Conservation (phyloP, 1,140 invertebrate genomes). For the Zaprionus lachaisei region DNA sequence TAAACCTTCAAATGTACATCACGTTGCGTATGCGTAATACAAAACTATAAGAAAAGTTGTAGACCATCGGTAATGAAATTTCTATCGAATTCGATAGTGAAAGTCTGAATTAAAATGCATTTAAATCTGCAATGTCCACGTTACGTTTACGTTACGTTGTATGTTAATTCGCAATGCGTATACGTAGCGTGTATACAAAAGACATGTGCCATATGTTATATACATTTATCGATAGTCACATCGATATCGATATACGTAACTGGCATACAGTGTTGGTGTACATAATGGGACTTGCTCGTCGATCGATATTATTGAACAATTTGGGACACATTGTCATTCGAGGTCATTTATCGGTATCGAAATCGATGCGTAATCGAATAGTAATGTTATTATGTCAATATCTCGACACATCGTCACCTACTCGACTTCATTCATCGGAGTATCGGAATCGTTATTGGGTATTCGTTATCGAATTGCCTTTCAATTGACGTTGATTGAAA, state of each 20-base stretch:
- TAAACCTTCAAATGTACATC: too few relatives aligned
- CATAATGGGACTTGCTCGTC: neutral
- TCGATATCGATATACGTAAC: neutral
- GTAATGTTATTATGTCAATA: too few relatives aligned
- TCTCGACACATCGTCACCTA: neutral
- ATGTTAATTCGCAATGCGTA: neutral
- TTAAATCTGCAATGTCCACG: neutral
- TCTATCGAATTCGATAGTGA: neutral
- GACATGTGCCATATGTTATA: too few relatives aligned
- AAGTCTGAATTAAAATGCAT: neutral
- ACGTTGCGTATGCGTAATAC: too few relatives aligned
- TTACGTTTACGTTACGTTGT: neutral
- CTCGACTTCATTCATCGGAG: neutral
- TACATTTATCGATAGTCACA: neutral
- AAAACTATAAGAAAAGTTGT: too few relatives aligned
- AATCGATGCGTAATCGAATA: neutral
- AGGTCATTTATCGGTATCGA: conserved; percentile 1
- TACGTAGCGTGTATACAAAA: neutral
- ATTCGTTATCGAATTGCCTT: conserved; percentile 13
- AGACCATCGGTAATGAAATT: neutral
- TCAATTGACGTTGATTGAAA: neutral
- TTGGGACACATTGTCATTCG: neutral
- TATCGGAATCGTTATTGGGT: conserved; percentile 1
- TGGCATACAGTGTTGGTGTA: neutral
- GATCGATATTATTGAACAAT: neutral